Evolutionary conservation across 2,113 vertebrate species (phyloP).

Genomic region (Oncorhynchus kisutch): DNA sequence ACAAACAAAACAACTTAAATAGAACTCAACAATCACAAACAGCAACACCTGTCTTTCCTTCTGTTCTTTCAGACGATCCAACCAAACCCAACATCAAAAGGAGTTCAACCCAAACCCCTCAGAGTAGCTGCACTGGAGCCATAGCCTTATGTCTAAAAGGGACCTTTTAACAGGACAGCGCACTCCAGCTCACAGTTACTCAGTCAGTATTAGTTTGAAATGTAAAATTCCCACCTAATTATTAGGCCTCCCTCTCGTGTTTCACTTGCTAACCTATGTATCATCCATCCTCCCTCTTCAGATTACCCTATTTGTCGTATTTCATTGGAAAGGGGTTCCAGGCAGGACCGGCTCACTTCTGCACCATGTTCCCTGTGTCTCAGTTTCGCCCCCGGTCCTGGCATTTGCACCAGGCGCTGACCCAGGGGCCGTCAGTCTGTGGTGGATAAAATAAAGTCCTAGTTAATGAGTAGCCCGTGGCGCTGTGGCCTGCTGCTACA

Average conservation of each 20-base stretch:
- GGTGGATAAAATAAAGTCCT: conserved; percentile 53
- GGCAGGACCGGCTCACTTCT: background rate
- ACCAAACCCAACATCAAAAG: conserved; percentile 1
- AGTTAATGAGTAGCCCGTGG: conserved; percentile 55
- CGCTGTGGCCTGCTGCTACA: conserved; percentile 42
- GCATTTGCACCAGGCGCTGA: conserved; percentile 1
- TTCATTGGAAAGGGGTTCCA: background rate
- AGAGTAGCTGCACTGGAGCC: background rate
- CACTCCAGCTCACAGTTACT: background rate
- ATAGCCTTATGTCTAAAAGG: background rate
- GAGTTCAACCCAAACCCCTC: background rate
- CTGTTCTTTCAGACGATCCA: background rate
- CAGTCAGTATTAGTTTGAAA: background rate
- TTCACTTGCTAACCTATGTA: background rate
- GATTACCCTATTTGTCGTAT: background rate
- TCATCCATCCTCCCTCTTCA: background rate
- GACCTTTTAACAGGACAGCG: conserved; percentile 2
- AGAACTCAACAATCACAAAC: background rate
- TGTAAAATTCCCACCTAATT: background rate
- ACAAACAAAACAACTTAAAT: background rate
- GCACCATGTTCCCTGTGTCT: background rate
- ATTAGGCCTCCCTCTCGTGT: background rate
- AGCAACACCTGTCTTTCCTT: background rate
- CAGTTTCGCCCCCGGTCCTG: background rate
- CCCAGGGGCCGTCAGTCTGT: conserved; percentile 19